Conservation (phyloP, 2,888 invertebrate genomes). For the Crematogaster levior region DNA sequence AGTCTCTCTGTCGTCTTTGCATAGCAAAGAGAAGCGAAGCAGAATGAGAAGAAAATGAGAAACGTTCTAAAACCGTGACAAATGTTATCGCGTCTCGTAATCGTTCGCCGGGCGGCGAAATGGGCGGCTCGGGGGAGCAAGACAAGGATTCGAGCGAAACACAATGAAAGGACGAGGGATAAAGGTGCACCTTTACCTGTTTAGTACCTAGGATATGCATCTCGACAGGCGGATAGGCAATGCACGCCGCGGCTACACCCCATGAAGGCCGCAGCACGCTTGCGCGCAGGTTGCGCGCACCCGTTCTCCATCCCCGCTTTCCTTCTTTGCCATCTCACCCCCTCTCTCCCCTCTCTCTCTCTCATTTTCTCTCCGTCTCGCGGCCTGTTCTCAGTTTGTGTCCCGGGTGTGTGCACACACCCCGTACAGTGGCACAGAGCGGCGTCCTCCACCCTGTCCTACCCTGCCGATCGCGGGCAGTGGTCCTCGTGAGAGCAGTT, state of each 20-base stretch:
- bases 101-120: conserved; percentile 2
- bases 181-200: conserved; percentile 14
- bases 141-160: background rate
- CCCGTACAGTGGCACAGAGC: conserved; percentile 54
- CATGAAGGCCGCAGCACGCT: conserved; percentile 67
- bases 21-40: background rate
- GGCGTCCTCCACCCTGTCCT: conserved; percentile 52
- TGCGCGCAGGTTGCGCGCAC: conserved; percentile 71
- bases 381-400: conserved; percentile 57
- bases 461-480: conserved; percentile 62
- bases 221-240: conserved; percentile 57
- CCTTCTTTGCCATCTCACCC: conserved; percentile 57
- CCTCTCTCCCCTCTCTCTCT: conserved; percentile 15
- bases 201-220: conserved; percentile 32
- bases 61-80: background rate
- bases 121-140: background rate
- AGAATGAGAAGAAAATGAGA: background rate
- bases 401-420: conserved; percentile 71
- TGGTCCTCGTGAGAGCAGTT: conserved; percentile 74
- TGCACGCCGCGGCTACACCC: conserved; percentile 70
- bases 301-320: conserved; percentile 37
- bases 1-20: background rate
- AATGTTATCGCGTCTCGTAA: conserved; percentile 15
- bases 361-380: background rate
- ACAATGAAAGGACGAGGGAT: background rate